phyloP scores from a whole-genome alignment of 2,888 invertebrate genomes.

The Acrobasis repandana region DNA sequence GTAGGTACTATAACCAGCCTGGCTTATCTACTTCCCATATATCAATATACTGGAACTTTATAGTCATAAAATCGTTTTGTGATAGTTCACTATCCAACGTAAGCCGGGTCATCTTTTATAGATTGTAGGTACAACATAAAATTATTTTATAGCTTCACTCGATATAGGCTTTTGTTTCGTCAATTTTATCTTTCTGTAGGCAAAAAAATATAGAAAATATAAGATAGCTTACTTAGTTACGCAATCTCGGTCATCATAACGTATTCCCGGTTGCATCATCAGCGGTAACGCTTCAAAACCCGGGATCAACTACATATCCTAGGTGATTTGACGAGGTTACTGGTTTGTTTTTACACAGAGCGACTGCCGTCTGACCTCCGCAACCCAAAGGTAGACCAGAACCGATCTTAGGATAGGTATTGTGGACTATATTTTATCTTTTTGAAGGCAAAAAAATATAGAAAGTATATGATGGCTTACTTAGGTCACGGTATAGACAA shows the following conservation, averaged over 20 bases:
- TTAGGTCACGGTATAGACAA: too few relatives aligned
- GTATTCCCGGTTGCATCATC: too few relatives aligned
- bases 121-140: slow-evolving; percentile 45
- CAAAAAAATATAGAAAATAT: neutral
- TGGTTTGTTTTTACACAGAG: too few relatives aligned
- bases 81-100: slow-evolving; percentile 36
- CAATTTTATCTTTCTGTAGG: slow-evolving; percentile 29
- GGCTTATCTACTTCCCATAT: slow-evolving; percentile 29
- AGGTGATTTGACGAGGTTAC: too few relatives aligned
- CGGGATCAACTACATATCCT: too few relatives aligned
- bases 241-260: too few relatives aligned
- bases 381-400: too few relatives aligned
- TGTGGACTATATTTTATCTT: slow-evolving; percentile 33
- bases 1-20: slow-evolving; percentile 16
- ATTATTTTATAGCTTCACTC: slow-evolving; percentile 44
- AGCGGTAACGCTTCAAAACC: too few relatives aligned
- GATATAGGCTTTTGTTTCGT: slow-evolving; percentile 36
- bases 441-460: neutral
- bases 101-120: slow-evolving; percentile 45
- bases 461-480: too few relatives aligned
- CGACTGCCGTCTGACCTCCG: too few relatives aligned
- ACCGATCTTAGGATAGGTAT: too few relatives aligned
- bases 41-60: slow-evolving; percentile 30
- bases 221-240: too few relatives aligned
- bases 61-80: slow-evolving; percentile 41